These are phyloP conservation scores for Lysiphlebus fabarum DNA, from an alignment of 1,140 invertebrate genomes.

Conservation along the genomic window DNA sequence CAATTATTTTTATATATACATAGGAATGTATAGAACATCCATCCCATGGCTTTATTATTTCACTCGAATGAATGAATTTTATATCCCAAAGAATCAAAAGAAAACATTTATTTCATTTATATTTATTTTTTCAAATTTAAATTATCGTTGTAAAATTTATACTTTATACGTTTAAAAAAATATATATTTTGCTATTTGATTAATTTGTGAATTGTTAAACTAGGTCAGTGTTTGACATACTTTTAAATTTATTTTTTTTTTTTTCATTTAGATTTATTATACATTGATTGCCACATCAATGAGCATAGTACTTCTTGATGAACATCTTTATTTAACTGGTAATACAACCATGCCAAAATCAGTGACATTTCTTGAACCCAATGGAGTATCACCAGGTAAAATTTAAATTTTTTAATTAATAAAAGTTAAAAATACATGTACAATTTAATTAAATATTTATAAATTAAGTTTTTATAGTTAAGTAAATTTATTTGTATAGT, in stretches of 20 bases:
- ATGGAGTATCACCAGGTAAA: constrained; percentile 56
- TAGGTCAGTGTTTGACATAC: no score
- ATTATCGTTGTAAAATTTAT: no score
- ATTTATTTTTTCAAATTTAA: no score
- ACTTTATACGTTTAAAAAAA: no score
- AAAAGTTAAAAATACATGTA: neutral
- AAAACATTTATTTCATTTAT: no score
- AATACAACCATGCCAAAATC: constrained; percentile 46
- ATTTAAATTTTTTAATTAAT: neutral
- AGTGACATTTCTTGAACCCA: constrained; percentile 51
- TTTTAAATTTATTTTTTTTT: neutral
- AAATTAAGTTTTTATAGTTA: constrained; percentile 9
- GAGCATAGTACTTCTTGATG: constrained; percentile 47
- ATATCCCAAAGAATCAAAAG: no score
- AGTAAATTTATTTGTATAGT: constrained; percentile 47
- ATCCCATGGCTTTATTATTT: no score
- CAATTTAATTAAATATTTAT: constrained; percentile 1
- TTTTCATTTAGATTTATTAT: constrained; percentile 54
- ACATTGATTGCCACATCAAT: constrained; percentile 47
- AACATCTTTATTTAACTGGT: constrained; percentile 51
- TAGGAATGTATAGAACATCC: no score
- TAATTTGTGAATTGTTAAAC: no score
- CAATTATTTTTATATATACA: no score
- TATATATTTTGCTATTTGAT: no score
- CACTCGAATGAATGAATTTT: no score